A percentile compares a stretch with the other conserved stretches of the same genome.
phyloP scores from a whole-genome alignment of 2,888 invertebrate species.

The Sthenelais limicola region DNA sequence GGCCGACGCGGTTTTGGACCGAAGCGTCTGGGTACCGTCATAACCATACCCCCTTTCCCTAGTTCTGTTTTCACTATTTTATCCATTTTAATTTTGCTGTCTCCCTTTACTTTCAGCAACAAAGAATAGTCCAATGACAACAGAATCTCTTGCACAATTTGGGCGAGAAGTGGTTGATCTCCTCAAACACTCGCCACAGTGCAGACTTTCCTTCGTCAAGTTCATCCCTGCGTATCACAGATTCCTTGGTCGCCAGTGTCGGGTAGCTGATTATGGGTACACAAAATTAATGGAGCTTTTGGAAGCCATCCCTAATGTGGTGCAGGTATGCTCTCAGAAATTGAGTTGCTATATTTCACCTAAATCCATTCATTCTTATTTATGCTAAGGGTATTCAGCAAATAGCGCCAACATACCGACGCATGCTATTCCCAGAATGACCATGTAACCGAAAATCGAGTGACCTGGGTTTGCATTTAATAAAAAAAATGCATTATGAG shows the following conservation, averaged over 20 bases:
- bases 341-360: too few species aligned
- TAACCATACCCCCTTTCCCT: background rate
- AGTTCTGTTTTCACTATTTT: background rate
- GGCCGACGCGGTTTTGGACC: too few species aligned
- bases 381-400: too few species aligned
- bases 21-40: too few species aligned
- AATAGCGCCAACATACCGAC: too few species aligned
- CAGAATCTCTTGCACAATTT: constrained; percentile 83
- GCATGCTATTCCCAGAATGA: too few species aligned
- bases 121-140: constrained; percentile 55
- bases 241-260: constrained; percentile 92
- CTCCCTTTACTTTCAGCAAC: constrained; percentile 50
- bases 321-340: constrained; percentile 80
- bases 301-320: constrained; percentile 83
- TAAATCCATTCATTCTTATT: too few species aligned
- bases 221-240: constrained; percentile 97
- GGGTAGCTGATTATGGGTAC: constrained; percentile 94
- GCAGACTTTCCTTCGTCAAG: constrained; percentile 89
- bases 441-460: too few species aligned
- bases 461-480: too few species aligned
- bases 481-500: too few species aligned
- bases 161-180: constrained; percentile 92
- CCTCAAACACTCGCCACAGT: constrained; percentile 86
- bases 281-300: constrained; percentile 92
- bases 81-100: too few species aligned